Evolutionary conservation across 1,140 invertebrate species (phyloP), one percentile per base, ranked within the genome.

Genomic region (Zaprionus lachaisei): DNA sequence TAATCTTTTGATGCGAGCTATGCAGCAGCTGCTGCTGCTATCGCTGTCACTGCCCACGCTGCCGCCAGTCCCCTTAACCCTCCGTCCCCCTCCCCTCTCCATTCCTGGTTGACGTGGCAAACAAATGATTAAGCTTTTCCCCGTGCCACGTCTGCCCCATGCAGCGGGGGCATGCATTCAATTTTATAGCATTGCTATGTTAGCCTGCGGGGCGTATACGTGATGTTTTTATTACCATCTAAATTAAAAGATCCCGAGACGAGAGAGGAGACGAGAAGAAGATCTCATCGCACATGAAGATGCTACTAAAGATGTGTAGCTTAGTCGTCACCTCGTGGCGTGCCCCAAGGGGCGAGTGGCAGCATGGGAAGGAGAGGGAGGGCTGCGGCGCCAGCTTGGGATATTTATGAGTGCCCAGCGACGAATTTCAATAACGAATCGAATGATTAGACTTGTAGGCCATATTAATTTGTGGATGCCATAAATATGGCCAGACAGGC

Each of bases 181-280:
- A 65, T 76, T 89, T 84, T 73, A 84, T 89, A 81, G 68, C 70
- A 72, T 77, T 72, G 73, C 65, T 41, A 68, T 37, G 62, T 66
- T 73, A 34, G 70, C 84, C 69, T 34, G 79, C 85, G 79, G 85
- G 85, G 79, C 84, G 84, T 84, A 89, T 84, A 72, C 84, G 85
- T 89, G 85, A 89, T 89, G 84, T 90, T 89, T 87, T 89, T 89
- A 87, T 89, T 89, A 72, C 65, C 85, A 62, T 84, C 31, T 89
- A 90, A 89, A 89, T 89, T 89, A 89, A 79, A 67, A 64, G 72
- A 63, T 51, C 51, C 63, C 15, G 7, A n/a, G 56, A 34, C 14
- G 26, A 12, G 58, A 12, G 58, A 65, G 4, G 5, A 15, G 37
- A 37, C 15, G 17, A 20, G 63, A 68, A 76, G 49, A 49, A 34